These are phyloP conservation scores for Siphlonurus alternatus DNA, from an alignment of 2,888 invertebrate genomes.

Conservation along the genomic window DNA sequence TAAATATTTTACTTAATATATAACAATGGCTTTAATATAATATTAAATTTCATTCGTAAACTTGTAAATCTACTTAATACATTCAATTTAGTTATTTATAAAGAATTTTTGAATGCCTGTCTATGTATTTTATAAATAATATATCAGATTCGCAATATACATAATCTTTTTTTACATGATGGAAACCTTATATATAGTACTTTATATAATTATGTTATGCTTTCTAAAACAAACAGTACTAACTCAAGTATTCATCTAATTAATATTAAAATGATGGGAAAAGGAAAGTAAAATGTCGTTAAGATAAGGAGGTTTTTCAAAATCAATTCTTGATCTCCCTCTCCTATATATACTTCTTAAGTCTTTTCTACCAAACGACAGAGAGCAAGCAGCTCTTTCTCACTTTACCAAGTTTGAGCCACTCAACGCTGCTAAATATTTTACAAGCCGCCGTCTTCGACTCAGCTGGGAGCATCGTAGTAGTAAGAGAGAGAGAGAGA, in stretches of 20 bases:
- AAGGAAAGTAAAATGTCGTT: not conserved
- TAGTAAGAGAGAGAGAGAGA: not conserved
- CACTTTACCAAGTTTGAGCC: constrained; percentile 2
- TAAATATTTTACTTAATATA: too few relatives aligned
- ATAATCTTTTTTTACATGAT: too few relatives aligned
- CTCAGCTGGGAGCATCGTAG: not conserved
- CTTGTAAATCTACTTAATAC: too few relatives aligned
- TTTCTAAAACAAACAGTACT: not conserved
- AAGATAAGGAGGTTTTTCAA: not conserved
- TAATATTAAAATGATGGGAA: not conserved
- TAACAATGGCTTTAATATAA: too few relatives aligned
- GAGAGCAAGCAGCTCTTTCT: not conserved
- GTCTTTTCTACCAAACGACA: not conserved
- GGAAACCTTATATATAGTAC: too few relatives aligned
- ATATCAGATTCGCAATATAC: too few relatives aligned
- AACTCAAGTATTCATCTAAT: not conserved
- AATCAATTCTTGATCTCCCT: not conserved
- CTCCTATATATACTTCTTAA: not conserved
- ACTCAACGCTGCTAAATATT: constrained; percentile 2
- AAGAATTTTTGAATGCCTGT: too few relatives aligned
- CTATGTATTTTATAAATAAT: too few relatives aligned
- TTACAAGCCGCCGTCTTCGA: not conserved
- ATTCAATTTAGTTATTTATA: too few relatives aligned
- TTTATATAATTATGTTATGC: too few relatives aligned
- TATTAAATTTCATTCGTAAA: too few relatives aligned